Conservation (phyloP, 2,797 vertebrate species). For the Meriones psammophilus region DNA sequence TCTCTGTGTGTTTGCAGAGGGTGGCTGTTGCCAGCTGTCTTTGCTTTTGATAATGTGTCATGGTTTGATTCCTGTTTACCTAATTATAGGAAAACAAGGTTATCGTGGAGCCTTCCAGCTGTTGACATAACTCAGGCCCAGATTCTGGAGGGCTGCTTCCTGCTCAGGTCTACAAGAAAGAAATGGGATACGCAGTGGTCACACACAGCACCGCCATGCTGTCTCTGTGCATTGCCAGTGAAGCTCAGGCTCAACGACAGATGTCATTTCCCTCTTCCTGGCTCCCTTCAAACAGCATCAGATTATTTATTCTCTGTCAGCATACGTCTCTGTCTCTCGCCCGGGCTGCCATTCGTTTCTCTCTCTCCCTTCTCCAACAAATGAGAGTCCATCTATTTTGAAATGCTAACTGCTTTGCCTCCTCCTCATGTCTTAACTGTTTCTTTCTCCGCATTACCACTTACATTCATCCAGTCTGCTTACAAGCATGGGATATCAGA, state of each 20-base stretch:
- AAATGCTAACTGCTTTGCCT: not conserved
- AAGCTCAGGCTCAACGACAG: not conserved
- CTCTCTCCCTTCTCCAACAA: not conserved
- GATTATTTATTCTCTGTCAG: not conserved
- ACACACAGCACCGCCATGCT: not conserved
- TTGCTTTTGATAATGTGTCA: constrained; percentile 50
- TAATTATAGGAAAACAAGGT: constrained; percentile 23
- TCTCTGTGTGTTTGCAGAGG: not conserved
- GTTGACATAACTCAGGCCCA: not conserved
- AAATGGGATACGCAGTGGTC: not conserved
- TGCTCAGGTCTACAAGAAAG: not conserved
- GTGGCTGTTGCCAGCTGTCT: constrained; percentile 34
- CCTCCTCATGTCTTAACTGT: not conserved
- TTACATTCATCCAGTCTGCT: not conserved
- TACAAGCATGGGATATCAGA: not conserved
- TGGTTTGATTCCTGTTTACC: constrained; percentile 62
- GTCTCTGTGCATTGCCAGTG: not conserved
- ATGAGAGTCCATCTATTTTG: not conserved
- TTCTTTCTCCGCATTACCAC: not conserved
- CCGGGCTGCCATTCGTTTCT: not conserved
- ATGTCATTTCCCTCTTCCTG: not conserved
- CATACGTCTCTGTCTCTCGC: not conserved
- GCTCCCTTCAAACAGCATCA: not conserved
- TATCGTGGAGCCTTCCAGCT: not conserved
- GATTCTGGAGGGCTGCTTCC: not conserved